Percentiles rank a stretch among this genome's conserved stretches.
Evolutionary conservation across 2,113 vertebrate genomes (phyloP).

Genomic region (Origma solitaria): DNA sequence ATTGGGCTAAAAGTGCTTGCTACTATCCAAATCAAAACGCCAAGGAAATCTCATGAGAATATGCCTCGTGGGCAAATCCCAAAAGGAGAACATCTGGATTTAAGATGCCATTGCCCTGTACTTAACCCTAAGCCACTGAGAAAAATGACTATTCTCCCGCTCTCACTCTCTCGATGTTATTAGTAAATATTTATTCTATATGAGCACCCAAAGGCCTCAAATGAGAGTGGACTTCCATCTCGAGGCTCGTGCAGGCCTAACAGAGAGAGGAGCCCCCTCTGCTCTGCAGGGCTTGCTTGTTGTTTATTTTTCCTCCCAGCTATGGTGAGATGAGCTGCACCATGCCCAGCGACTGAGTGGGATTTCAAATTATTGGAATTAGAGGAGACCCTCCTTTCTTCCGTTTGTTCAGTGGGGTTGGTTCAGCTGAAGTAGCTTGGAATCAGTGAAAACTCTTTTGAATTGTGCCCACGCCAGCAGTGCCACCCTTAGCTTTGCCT

Average conservation of each 20-base stretch:
- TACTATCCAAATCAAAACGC: conserved; percentile 62
- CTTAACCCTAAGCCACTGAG: conserved; percentile 67
- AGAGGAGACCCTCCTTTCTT: not conserved
- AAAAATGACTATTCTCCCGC: conserved; percentile 54
- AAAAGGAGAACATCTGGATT: conserved; percentile 75
- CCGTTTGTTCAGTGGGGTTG: not conserved
- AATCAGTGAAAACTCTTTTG: not conserved
- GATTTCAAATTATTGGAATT: not conserved
- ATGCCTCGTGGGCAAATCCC: conserved; percentile 66
- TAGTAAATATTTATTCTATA: conserved; percentile 59
- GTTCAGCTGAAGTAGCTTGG: not conserved
- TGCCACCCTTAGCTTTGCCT: not conserved
- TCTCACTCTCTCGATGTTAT: conserved; percentile 42
- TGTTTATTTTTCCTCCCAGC: not conserved
- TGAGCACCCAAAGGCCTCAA: conserved; percentile 29
- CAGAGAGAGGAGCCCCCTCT: not conserved
- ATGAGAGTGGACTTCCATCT: conserved; percentile 1
- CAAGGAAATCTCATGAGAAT: conserved; percentile 70
- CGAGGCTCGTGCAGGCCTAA: not conserved
- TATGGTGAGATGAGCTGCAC: not conserved
- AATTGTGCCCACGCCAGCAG: not conserved
- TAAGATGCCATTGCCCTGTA: conserved; percentile 71
- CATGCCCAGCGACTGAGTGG: not conserved
- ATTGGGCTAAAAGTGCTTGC: conserved; percentile 57
- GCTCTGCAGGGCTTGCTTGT: not conserved